Conservation (phyloP, 2,888 invertebrate species). For the Patella ulyssiponensis region DNA sequence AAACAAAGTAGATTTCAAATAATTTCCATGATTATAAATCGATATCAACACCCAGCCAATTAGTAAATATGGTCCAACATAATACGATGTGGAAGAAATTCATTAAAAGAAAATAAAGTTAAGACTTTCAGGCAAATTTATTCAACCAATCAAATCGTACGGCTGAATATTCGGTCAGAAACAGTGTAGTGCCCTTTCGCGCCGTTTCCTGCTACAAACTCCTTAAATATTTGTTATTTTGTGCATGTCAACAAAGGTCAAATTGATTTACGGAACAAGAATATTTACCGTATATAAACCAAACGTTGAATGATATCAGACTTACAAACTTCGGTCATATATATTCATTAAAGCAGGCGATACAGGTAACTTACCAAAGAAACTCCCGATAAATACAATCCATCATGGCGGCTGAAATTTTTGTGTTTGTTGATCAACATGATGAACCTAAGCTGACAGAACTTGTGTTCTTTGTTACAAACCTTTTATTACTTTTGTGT, state of each 20-base stretch:
- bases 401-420: conserved; percentile 26
- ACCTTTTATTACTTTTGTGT: too few species aligned
- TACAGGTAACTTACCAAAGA: background rate
- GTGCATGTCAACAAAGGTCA: conserved; percentile 2
- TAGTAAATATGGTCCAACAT: too few species aligned
- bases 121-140: too few species aligned
- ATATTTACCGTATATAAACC: background rate
- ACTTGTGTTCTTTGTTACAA: too few species aligned
- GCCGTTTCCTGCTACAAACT: conserved; percentile 44
- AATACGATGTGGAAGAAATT: too few species aligned
- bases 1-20: too few species aligned
- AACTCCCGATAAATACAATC: conserved; percentile 9
- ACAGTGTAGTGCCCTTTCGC: conserved; percentile 35
- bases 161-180: background rate
- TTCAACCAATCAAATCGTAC: too few species aligned
- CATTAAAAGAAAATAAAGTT: too few species aligned
- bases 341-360: background rate
- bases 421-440: background rate
- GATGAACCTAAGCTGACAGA: background rate
- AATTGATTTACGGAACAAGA: conserved; percentile 3
- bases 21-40: too few species aligned
- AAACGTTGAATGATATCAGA: too few species aligned
- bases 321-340: too few species aligned
- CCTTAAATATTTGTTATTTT: background rate
- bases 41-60: too few species aligned